Evolutionary conservation across 2,797 vertebrate genomes (phyloP).

Genomic region (Enoplosus armatus): DNA sequence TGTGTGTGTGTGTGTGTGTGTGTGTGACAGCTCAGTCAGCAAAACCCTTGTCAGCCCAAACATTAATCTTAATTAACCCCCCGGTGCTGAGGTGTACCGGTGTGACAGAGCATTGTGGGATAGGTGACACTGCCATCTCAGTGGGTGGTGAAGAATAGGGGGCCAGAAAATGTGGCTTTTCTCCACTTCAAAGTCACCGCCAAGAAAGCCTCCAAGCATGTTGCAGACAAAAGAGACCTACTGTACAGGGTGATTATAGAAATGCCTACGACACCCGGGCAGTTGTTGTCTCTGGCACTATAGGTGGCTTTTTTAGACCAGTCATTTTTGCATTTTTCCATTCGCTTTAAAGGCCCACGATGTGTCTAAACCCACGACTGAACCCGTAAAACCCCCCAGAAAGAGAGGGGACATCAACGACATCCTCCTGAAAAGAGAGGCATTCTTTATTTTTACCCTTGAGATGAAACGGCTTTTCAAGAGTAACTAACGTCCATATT

Average conservation of each 20-base stretch:
- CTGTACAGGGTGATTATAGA: neutral
- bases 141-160: conserved; percentile 19
- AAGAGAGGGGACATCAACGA: no score
- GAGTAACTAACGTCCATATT: no score
- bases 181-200: conserved; percentile 7
- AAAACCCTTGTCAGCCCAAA: conserved; percentile 13
- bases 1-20: conserved; percentile 11
- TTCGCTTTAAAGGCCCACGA: neutral
- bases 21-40: conserved; percentile 40
- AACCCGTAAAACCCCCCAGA: no score
- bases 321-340: neutral
- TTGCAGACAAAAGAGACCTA: neutral
- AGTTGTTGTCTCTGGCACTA: neutral
- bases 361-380: no score
- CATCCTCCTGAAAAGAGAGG: no score
- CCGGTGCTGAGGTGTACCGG: neutral
- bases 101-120: conserved; percentile 22
- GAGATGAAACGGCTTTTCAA: no score
- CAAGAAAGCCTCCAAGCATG: neutral
- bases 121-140: conserved; percentile 43
- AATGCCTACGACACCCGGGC: neutral
- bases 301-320: neutral
- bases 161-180: neutral
- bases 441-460: no score
- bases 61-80: conserved; percentile 64